A percentile compares a stretch with the other conserved stretches of the same genome.
phyloP scores from a whole-genome alignment of 1,140 invertebrate species.

The Heliconius himera region DNA sequence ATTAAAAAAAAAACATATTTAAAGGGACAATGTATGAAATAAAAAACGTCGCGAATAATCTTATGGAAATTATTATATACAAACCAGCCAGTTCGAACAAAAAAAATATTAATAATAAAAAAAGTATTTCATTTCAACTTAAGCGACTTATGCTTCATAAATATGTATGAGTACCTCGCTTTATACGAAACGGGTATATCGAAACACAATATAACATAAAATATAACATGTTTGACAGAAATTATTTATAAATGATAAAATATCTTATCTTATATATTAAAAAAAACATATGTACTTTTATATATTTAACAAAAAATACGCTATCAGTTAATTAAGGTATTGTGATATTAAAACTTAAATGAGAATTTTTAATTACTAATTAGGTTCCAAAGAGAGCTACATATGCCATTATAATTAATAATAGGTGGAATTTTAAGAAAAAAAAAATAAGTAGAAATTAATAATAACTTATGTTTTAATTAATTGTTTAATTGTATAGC shows the following conservation, averaged over 20 bases:
- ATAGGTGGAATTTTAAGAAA: not conserved
- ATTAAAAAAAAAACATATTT: constrained; percentile 21
- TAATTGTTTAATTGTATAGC: not conserved
- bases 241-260: constrained; percentile 30
- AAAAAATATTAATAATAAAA: constrained; percentile 9
- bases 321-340: constrained; percentile 19
- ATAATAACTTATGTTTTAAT: not conserved
- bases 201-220: constrained; percentile 29
- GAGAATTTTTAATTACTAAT: constrained; percentile 16
- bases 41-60: not conserved
- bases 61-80: constrained; percentile 12
- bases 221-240: constrained; percentile 18
- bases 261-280: constrained; percentile 26
- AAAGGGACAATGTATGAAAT: not conserved
- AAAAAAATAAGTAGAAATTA: not conserved
- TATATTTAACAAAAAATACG: constrained; percentile 11
- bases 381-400: not conserved
- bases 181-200: constrained; percentile 28
- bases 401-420: not conserved
- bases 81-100: not conserved
- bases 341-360: constrained; percentile 5
- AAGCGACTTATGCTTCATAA: constrained; percentile 34
- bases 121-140: constrained; percentile 24
- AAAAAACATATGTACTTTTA: constrained; percentile 15
- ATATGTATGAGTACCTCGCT: constrained; percentile 29